These are phyloP conservation scores for Jacana jacana DNA, from an alignment of 2,113 vertebrate genomes.

Conservation along the genomic window DNA sequence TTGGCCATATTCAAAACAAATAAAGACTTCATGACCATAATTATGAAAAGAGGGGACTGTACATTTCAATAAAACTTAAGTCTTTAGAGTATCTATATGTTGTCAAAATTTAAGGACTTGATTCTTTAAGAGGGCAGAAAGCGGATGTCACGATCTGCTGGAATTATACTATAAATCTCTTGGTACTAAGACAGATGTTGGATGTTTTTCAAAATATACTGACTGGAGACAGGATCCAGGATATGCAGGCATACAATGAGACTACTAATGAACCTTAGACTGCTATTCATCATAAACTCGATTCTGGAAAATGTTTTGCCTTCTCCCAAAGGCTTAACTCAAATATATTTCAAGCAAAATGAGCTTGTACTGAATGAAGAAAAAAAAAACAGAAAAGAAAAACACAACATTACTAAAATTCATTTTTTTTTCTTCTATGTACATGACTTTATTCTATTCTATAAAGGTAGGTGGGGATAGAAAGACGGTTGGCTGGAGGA, in stretches of 20 bases:
- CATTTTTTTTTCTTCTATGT: constrained; percentile 17
- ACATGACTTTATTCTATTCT: not conserved
- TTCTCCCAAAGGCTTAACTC: constrained; percentile 54
- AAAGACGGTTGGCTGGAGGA: not conserved
- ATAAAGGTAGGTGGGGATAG: not conserved
- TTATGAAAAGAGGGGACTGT: not conserved
- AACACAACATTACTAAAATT: constrained; percentile 22
- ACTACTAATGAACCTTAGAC: constrained; percentile 45
- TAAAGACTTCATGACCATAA: not conserved
- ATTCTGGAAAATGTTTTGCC: constrained; percentile 38
- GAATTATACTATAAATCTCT: constrained; percentile 46
- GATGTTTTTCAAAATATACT: constrained; percentile 52
- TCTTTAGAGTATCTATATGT: constrained; percentile 5
- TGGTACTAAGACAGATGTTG: constrained; percentile 45
- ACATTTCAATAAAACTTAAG: not conserved
- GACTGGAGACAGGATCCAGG: constrained; percentile 51
- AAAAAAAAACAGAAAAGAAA: constrained; percentile 38
- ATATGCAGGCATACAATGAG: constrained; percentile 42
- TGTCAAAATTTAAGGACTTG: constrained; percentile 23
- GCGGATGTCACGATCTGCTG: constrained; percentile 41
- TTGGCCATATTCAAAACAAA: not conserved
- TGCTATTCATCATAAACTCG: constrained; percentile 47
- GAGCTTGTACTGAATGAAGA: constrained; percentile 11
- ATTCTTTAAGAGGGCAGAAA: constrained; percentile 33
- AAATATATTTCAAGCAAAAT: constrained; percentile 61